Evolutionary conservation across 2,113 vertebrate species (phyloP).

Genomic region (Hyperoodon ampullatus): DNA sequence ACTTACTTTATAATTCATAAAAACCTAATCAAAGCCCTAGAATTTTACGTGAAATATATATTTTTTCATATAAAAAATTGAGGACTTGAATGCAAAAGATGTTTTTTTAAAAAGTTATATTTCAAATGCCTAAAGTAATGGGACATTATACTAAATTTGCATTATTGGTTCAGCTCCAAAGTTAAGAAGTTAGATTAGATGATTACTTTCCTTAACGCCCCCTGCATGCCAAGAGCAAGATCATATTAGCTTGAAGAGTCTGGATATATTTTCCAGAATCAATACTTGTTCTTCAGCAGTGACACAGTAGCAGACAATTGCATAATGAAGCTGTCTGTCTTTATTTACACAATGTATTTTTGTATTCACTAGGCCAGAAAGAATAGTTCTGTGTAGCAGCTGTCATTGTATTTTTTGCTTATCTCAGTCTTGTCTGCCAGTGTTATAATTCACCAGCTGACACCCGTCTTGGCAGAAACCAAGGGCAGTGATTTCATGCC

Average conservation of each 20-base stretch:
- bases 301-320: constrained; percentile 85
- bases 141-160: constrained; percentile 28
- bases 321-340: constrained; percentile 91
- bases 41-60: not conserved
- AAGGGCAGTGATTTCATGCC: constrained; percentile 81
- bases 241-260: constrained; percentile 81
- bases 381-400: constrained; percentile 90
- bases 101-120: not conserved
- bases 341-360: constrained; percentile 88
- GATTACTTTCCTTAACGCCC: constrained; percentile 56
- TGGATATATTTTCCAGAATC: constrained; percentile 82
- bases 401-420: constrained; percentile 90
- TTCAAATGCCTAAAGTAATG: constrained; percentile 7
- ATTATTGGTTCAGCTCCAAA: constrained; percentile 52
- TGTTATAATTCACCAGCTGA: constrained; percentile 90
- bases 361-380: constrained; percentile 89
- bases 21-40: not conserved
- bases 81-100: not conserved
- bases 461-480: constrained; percentile 87
- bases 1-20: not conserved
- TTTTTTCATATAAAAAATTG: not conserved
- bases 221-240: constrained; percentile 60
- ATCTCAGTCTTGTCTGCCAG: constrained; percentile 89
- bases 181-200: constrained; percentile 42
- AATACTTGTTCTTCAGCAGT: constrained; percentile 82